These are phyloP conservation scores for Orussus abietinus DNA, from an alignment of 1,140 invertebrate genomes.

Conservation along the genomic window DNA sequence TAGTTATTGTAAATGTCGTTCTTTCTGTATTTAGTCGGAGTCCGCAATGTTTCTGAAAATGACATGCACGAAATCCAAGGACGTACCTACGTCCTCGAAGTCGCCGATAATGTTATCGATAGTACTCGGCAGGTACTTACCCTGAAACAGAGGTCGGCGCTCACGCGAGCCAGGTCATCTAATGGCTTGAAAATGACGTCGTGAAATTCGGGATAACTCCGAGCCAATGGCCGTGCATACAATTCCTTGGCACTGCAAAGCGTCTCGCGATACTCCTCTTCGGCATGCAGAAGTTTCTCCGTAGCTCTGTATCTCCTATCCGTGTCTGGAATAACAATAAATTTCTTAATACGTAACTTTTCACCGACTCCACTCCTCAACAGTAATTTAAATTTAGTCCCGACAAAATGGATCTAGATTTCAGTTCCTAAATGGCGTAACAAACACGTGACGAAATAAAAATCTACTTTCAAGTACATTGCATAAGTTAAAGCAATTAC, in stretches of 20 bases:
- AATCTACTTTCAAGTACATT: too few relatives aligned
- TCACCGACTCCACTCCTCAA: too few relatives aligned
- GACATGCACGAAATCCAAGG: too few relatives aligned
- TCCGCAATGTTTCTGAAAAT: too few relatives aligned
- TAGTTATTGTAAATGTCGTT: too few relatives aligned
- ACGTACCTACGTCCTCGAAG: too few relatives aligned
- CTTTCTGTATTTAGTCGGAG: too few relatives aligned
- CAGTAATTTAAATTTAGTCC: neutral
- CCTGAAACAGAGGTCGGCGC: slow-evolving; percentile 49
- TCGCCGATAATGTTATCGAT: neutral
- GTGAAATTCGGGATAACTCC: slow-evolving; percentile 52
- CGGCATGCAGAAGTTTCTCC: slow-evolving; percentile 51
- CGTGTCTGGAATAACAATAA: slow-evolving; percentile 35
- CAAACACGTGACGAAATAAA: too few relatives aligned
- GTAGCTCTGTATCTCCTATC: slow-evolving; percentile 50
- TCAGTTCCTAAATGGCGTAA: too few relatives aligned
- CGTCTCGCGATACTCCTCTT: slow-evolving; percentile 51
- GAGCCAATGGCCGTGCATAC: slow-evolving; percentile 52
- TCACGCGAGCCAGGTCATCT: slow-evolving; percentile 51
- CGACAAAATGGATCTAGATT: too few relatives aligned
- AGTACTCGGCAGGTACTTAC: slow-evolving; percentile 47
- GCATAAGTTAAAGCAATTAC: too few relatives aligned
- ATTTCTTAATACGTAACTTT: neutral
- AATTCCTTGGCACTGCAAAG: slow-evolving; percentile 52
- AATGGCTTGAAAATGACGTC: slow-evolving; percentile 53